Base-by-base conservation (phyloP, 2,113 vertebrate genomes). In the Himantopus leucocephalus region DNA sequence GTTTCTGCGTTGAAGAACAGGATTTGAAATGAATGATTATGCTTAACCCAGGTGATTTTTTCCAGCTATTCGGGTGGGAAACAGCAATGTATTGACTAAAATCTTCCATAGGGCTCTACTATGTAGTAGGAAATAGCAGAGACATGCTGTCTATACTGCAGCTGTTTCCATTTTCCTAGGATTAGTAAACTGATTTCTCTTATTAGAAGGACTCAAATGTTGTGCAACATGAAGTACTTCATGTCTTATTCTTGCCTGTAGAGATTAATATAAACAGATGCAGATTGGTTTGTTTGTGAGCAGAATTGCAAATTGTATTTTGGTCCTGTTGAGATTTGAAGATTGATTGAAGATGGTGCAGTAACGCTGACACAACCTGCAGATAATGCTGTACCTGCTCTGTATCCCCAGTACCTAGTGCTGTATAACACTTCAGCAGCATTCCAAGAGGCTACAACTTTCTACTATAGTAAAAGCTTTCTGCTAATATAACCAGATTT, bases 261-360 rank as follows among this genome's bases (percentile, higher is more conserved):
- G 79, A 43, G 88, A 39, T 50, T 50, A 72, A n/a, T 67, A 17
- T n/a, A 73, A 79, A 63, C 15, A 35, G 48, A 71, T 48, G 27
- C 18, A 59, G 22, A 72, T 29, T 56, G 34, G 21, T 16, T 23
- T 6, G 32, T 35, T 78, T 52, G 34, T 83, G 56, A 84, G 32
- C 29, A 52, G 60, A 93, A 76, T 19, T 75, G 24, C 74, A 60
- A 75, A 59, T 29, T 52, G 11, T 81, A 6, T 85, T 91, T 81
- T 20, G 47, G 23, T 75, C 3, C 2, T 20, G 32, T 26, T 80
- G 68, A 52, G 21, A 53, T 79, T 60, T 66, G n/a, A 75, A 26
- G 29, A 6, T 2, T n/a, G 72, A 39, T 5, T 53, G 32, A 80
- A 45, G 35, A 12, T 0, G 0, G 9, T 43, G 62, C 17, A 17